Evolutionary conservation across 2,797 vertebrate genomes (phyloP).

Genomic region (Clarias pachynema): DNA sequence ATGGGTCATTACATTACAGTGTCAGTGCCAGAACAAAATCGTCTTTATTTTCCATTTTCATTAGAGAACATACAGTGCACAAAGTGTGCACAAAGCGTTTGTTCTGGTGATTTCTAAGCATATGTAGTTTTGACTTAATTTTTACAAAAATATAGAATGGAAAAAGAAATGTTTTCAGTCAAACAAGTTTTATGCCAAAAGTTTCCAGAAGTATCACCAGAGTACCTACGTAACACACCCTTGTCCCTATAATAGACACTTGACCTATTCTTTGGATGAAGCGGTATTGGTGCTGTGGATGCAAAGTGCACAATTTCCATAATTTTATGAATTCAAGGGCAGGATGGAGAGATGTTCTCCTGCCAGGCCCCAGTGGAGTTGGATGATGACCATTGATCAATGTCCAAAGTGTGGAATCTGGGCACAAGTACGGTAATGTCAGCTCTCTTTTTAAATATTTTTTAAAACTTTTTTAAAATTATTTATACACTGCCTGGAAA

Average conservation of each 20-base stretch:
- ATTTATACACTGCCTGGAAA: no score
- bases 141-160: background rate
- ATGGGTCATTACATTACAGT: background rate
- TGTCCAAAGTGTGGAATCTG: background rate
- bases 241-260: background rate
- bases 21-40: background rate
- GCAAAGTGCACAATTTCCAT: background rate
- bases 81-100: background rate
- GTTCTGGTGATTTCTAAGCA: background rate
- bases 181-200: no score
- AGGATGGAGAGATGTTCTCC: background rate
- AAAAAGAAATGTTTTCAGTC: no score
- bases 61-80: background rate
- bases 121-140: background rate
- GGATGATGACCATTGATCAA: background rate
- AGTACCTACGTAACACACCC: no score
- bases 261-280: background rate
- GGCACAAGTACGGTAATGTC: background rate
- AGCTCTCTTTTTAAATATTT: background rate
- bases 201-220: no score
- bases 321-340: background rate
- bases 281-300: background rate
- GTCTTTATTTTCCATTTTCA: background rate
- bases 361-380: background rate
- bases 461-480: background rate